phyloP scores from a whole-genome alignment of 2,113 vertebrate genomes.

The Xenus cinereus region DNA sequence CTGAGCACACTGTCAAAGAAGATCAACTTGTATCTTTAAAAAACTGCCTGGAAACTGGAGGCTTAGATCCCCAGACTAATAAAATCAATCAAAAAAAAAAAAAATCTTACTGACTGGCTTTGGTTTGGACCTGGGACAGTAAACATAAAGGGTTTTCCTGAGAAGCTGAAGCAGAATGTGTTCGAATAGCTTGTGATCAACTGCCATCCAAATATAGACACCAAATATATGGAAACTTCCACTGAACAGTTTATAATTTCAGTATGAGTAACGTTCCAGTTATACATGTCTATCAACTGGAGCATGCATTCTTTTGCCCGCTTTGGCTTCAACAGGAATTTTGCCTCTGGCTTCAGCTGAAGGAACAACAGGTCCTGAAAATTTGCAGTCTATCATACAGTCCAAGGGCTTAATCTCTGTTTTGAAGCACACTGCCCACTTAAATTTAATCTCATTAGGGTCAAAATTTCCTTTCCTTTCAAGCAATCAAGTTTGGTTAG shows the following conservation, averaged over 20 bases:
- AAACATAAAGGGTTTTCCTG: not conserved
- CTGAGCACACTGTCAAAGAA: not conserved
- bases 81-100: not conserved
- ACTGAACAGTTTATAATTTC: not conserved
- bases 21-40: not conserved
- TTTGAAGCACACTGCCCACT: not conserved
- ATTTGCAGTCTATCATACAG: not conserved
- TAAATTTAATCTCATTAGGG: constrained; percentile 35
- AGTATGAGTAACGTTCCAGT: not conserved
- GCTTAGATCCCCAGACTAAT: not conserved
- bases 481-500: constrained; percentile 6
- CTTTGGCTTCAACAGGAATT: not conserved
- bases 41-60: not conserved
- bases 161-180: not conserved
- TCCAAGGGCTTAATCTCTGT: not conserved
- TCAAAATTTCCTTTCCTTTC: constrained; percentile 31
- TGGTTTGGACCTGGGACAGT: not conserved
- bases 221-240: not conserved
- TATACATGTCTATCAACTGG: not conserved
- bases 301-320: not conserved
- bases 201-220: not conserved
- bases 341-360: not conserved
- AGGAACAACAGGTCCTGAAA: not conserved
- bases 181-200: not conserved
- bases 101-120: not conserved